Percentiles rank a stretch among this genome's conserved stretches.
Conservation (phyloP, 2,113 vertebrate genomes). For the Lepus timidus region DNA sequence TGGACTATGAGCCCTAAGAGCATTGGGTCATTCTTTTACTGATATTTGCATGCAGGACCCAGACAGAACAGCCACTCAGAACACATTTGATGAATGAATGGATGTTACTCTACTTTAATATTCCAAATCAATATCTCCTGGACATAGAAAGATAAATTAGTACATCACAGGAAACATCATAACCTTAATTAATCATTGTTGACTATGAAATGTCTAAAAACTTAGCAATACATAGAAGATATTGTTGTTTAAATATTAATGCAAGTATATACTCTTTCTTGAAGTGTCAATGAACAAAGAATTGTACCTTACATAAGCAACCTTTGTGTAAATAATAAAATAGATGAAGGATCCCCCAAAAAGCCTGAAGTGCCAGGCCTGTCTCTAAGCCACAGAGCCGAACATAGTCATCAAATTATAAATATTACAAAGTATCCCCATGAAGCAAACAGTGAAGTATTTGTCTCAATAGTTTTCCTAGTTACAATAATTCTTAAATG, state of each 20-base stretch:
- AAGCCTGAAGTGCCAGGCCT: constrained; percentile 6
- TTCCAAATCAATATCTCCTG: constrained; percentile 64
- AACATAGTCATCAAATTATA: constrained; percentile 20
- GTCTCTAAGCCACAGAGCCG: background rate
- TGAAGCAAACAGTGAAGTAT: constrained; percentile 47
- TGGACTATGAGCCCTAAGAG: background rate
- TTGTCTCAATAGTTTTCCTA: background rate
- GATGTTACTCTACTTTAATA: constrained; percentile 41
- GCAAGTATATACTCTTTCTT: constrained; percentile 3
- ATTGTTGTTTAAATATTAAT: constrained; percentile 52
- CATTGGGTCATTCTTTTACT: constrained; percentile 47
- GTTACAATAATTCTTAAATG: background rate
- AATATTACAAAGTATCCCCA: constrained; percentile 49
- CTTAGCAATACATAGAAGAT: background rate
- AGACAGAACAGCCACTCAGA: constrained; percentile 42
- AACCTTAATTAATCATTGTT: constrained; percentile 67
- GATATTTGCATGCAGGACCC: constrained; percentile 7
- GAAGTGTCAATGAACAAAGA: constrained; percentile 41
- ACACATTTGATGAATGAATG: constrained; percentile 53
- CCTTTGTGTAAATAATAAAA: constrained; percentile 52
- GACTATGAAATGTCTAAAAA: constrained; percentile 53
- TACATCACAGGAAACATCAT: constrained; percentile 23
- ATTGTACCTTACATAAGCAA: constrained; percentile 5
- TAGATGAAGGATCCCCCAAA: background rate
- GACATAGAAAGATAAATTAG: constrained; percentile 61